Evolutionary conservation across 2,888 invertebrate genomes (phyloP).

Genomic region (Lampropteryx suffumata): DNA sequence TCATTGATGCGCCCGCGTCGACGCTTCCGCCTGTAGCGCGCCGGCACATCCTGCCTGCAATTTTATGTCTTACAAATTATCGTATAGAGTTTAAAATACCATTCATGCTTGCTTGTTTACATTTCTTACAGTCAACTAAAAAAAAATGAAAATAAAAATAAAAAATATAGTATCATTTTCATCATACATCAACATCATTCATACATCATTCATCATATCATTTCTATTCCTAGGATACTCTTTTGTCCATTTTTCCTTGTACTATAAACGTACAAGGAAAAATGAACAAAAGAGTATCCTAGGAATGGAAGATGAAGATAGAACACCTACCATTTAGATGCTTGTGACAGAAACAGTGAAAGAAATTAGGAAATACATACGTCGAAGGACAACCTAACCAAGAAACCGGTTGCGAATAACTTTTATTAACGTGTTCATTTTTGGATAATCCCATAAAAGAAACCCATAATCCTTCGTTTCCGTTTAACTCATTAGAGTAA

Average conservation of each 20-base stretch:
- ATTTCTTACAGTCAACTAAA: background rate
- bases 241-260: too few relatives aligned
- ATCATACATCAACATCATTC: too few relatives aligned
- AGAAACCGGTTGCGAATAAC: too few relatives aligned
- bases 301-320: too few relatives aligned
- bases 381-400: too few relatives aligned
- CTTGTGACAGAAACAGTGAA: too few relatives aligned
- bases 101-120: constrained; percentile 21
- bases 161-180: background rate
- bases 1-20: constrained; percentile 69
- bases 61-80: constrained; percentile 39
- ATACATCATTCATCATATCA: too few relatives aligned
- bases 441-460: background rate
- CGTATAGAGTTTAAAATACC: constrained; percentile 10
- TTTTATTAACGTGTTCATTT: background rate
- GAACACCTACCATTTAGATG: too few relatives aligned
- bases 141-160: background rate
- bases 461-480: constrained; percentile 4
- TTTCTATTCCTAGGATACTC: too few relatives aligned
- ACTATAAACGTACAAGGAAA: too few relatives aligned
- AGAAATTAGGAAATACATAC: too few relatives aligned
- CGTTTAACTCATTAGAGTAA: constrained; percentile 9
- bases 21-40: constrained; percentile 71
- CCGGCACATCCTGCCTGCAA: constrained; percentile 71
- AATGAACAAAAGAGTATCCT: too few relatives aligned